Conservation (phyloP, 2,888 invertebrate species). For the Melanostoma mellinum region DNA sequence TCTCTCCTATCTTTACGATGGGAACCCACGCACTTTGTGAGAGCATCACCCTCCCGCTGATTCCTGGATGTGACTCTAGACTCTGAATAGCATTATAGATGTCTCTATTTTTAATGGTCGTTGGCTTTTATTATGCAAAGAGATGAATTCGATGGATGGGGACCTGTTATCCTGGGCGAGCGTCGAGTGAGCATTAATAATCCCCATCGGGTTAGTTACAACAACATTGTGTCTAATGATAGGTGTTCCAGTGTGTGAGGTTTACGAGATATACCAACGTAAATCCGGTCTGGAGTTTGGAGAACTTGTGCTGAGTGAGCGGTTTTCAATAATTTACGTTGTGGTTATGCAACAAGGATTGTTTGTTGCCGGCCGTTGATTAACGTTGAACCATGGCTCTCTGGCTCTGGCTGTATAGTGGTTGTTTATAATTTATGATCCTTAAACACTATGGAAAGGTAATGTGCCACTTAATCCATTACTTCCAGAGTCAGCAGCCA, state of each 20-base stretch:
- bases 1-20: slow-evolving; percentile 4
- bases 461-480: slow-evolving; percentile 72
- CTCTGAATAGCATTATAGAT: slow-evolving; percentile 40
- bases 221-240: slow-evolving; percentile 30
- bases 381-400: slow-evolving; percentile 63
- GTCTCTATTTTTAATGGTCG: slow-evolving; percentile 63
- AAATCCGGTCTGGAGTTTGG: slow-evolving; percentile 19
- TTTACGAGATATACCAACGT: slow-evolving; percentile 18
- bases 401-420: slow-evolving; percentile 30
- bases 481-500: slow-evolving; percentile 33
- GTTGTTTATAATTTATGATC: slow-evolving; percentile 69
- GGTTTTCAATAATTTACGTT: slow-evolving; percentile 72
- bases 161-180: slow-evolving; percentile 57
- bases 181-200: slow-evolving; percentile 59
- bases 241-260: slow-evolving; percentile 43
- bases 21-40: slow-evolving; percentile 60
- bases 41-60: slow-evolving; percentile 44
- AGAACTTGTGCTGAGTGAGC: slow-evolving; percentile 69
- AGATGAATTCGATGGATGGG: slow-evolving; percentile 25
- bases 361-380: slow-evolving; percentile 70
- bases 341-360: slow-evolving; percentile 53
- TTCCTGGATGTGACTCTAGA: background rate
- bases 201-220: slow-evolving; percentile 1
- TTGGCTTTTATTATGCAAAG: slow-evolving; percentile 59
- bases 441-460: slow-evolving; percentile 71